Conservation (phyloP, 2,888 invertebrate species). For the Clunio marinus region DNA sequence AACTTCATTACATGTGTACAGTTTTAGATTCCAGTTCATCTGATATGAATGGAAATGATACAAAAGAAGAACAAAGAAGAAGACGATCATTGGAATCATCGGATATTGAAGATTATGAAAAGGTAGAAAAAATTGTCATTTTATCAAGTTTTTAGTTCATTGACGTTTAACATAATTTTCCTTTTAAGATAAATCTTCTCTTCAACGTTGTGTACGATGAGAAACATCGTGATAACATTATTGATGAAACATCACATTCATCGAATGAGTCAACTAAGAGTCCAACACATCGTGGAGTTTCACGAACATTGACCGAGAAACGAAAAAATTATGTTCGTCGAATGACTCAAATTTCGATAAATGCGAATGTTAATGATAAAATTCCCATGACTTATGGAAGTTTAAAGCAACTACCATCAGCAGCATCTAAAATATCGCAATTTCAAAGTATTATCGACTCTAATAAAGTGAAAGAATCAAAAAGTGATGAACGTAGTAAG, state of each 20-base stretch:
- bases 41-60: not conserved
- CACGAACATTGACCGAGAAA: constrained; percentile 58
- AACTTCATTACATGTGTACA: constrained; percentile 55
- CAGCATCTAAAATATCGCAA: constrained; percentile 43
- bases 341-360: constrained; percentile 16
- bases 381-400: not conserved
- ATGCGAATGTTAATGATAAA: not conserved
- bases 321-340: constrained; percentile 63
- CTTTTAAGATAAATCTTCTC: constrained; percentile 43
- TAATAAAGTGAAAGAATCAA: not conserved
- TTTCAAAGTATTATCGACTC: constrained; percentile 44
- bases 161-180: not conserved
- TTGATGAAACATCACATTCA: constrained; percentile 39
- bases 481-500: constrained; percentile 44
- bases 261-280: constrained; percentile 30
- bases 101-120: constrained; percentile 18
- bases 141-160: not conserved
- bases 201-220: constrained; percentile 44
- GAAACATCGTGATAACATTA: constrained; percentile 40
- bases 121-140: constrained; percentile 15
- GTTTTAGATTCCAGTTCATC: constrained; percentile 42
- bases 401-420: constrained; percentile 42
- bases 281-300: constrained; percentile 54
- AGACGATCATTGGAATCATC: constrained; percentile 23
- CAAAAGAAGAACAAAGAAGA: not conserved